Evolutionary conservation across 2,113 vertebrate species (phyloP).

Genomic region (Nyctibius bracteatus): DNA sequence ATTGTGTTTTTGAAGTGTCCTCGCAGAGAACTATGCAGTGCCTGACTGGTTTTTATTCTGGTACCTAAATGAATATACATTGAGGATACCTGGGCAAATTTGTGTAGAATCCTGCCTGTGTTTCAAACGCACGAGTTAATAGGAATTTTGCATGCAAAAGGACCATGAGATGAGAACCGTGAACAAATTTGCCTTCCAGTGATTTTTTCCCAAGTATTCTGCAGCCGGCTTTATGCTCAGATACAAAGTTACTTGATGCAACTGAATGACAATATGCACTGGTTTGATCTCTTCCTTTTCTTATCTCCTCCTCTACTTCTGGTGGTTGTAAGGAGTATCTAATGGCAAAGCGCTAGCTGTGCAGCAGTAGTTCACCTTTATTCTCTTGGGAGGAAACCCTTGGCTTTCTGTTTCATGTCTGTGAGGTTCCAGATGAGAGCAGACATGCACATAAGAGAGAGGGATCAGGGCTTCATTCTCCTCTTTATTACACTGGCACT

Average conservation of each 20-base stretch:
- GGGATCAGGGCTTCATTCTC: not conserved
- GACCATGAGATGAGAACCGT: not conserved
- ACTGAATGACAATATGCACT: not conserved
- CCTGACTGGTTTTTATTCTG: not conserved
- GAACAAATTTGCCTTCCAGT: not conserved
- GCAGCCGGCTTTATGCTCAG: not conserved
- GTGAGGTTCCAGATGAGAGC: not conserved
- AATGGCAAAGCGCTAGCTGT: not conserved
- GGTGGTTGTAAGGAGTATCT: not conserved
- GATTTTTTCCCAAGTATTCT: not conserved
- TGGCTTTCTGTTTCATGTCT: not conserved
- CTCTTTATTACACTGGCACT: not conserved
- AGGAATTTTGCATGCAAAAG: not conserved
- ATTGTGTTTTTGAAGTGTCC: not conserved
- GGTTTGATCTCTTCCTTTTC: not conserved
- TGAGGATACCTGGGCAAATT: not conserved
- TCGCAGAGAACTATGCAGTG: not conserved
- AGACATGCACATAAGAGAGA: rapidly evolving
- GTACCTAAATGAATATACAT: not conserved
- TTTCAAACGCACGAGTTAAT: not conserved
- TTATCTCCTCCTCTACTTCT: not conserved
- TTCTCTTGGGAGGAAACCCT: not conserved
- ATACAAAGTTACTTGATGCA: not conserved
- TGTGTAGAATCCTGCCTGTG: not conserved
- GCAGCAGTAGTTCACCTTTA: not conserved